Percentiles rank a stretch among this genome's conserved stretches.
These are phyloP conservation scores for Rotaria socialis DNA, from an alignment of 2,888 invertebrate genomes.

Conservation along the genomic window DNA sequence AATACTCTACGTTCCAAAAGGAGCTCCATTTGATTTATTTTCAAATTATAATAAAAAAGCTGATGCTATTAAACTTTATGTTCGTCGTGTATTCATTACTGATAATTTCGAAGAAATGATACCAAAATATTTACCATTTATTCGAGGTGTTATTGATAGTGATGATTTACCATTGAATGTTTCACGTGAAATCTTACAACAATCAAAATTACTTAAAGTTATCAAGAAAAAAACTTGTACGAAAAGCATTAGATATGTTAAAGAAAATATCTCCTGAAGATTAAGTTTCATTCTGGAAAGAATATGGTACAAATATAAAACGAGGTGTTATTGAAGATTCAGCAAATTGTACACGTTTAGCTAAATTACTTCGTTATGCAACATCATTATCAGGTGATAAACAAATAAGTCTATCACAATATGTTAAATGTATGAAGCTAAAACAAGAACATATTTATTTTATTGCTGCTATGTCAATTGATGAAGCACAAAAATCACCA, in stretches of 20 bases:
- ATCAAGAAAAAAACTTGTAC: slow-evolving; percentile 96
- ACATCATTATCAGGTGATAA: slow-evolving; percentile 93
- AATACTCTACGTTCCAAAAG: slow-evolving; percentile 80
- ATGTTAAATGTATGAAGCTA: slow-evolving; percentile 94
- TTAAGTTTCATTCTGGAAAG: slow-evolving; percentile 94
- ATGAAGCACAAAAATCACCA: slow-evolving; percentile 88
- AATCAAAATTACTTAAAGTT: slow-evolving; percentile 96
- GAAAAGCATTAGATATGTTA: slow-evolving; percentile 93
- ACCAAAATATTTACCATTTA: slow-evolving; percentile 77
- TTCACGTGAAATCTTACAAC: slow-evolving; percentile 97
- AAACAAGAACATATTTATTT: slow-evolving; percentile 96
- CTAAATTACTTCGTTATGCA: slow-evolving; percentile 80
- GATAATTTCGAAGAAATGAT: slow-evolving; percentile 98
- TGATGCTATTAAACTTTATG: slow-evolving; percentile 96
- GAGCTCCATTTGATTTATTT: slow-evolving; percentile 95
- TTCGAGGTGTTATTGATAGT: slow-evolving; percentile 93
- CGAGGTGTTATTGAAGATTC: slow-evolving; percentile 87
- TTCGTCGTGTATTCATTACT: slow-evolving; percentile 97
- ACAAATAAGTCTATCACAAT: slow-evolving; percentile 84
- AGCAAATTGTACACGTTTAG: slow-evolving; percentile 81
- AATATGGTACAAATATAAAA: slow-evolving; percentile 93
- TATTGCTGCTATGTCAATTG: slow-evolving; percentile 82
- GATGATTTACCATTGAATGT: slow-evolving; percentile 97
- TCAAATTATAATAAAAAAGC: slow-evolving; percentile 81
- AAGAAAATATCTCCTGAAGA: slow-evolving; percentile 89